Conservation (phyloP, 2,888 invertebrate genomes). For the Synergus laeviventris region DNA sequence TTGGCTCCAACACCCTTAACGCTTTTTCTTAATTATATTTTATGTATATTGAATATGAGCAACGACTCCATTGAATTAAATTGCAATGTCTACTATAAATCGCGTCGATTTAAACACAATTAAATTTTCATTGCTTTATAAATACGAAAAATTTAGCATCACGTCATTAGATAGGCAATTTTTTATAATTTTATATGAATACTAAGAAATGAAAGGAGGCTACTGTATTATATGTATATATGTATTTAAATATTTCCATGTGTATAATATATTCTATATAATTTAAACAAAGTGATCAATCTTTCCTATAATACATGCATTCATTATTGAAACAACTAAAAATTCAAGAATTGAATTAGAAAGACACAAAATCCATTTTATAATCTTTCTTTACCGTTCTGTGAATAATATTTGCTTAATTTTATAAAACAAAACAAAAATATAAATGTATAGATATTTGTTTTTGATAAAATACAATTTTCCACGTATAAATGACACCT, state of each 20-base stretch:
- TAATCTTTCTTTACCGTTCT: too few species aligned
- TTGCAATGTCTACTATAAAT: constrained; percentile 34
- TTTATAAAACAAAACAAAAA: too few species aligned
- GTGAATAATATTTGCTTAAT: too few species aligned
- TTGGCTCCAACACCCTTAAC: neutral
- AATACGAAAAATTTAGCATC: constrained; percentile 53
- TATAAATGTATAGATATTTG: too few species aligned
- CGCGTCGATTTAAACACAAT: constrained; percentile 33
- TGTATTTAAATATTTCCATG: constrained; percentile 68
- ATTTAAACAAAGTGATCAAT: constrained; percentile 50
- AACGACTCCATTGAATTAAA: constrained; percentile 13
- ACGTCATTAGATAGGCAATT: constrained; percentile 71
- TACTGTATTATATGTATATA: constrained; percentile 76
- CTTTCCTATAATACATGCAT: constrained; percentile 40
- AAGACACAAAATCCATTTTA: too few species aligned
- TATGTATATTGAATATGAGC: constrained; percentile 10
- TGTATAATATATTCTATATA: constrained; percentile 69
- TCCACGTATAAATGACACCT: too few species aligned
- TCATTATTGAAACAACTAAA: too few species aligned
- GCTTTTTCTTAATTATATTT: neutral
- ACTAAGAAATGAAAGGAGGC: constrained; percentile 60
- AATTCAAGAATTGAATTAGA: too few species aligned
- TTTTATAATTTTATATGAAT: constrained; percentile 76
- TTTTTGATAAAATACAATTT: too few species aligned
- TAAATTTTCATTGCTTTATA: constrained; percentile 18